phyloP scores from a whole-genome alignment of 2,113 vertebrate species.

The Paracanthobrama guichenoti region DNA sequence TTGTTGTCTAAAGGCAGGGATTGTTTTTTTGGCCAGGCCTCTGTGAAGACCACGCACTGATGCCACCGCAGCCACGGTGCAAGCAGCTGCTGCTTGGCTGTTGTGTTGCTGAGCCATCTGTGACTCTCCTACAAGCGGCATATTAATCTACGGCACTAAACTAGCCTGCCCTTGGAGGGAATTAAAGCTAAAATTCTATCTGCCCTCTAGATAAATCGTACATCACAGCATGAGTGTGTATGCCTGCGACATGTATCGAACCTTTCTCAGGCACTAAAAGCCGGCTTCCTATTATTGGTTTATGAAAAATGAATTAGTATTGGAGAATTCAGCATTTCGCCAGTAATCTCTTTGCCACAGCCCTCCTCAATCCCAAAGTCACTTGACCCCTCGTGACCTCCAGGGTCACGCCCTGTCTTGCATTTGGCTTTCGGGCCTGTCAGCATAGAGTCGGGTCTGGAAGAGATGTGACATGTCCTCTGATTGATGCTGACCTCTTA shows the following conservation, averaged over 20 bases:
- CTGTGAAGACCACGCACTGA: slow-evolving; percentile 19
- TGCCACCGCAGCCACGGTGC: slow-evolving; percentile 26
- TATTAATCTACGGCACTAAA: slow-evolving; percentile 44
- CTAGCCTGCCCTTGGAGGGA: slow-evolving; percentile 45
- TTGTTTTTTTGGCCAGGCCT: slow-evolving; percentile 32
- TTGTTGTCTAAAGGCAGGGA: neutral
- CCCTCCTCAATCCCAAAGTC: slow-evolving; percentile 5
- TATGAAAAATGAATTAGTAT: slow-evolving; percentile 23
- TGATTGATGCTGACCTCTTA: slow-evolving; percentile 41
- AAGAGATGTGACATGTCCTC: slow-evolving; percentile 38
- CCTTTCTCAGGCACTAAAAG: slow-evolving; percentile 4
- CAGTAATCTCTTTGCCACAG: slow-evolving; percentile 14
- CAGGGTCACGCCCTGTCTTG: slow-evolving; percentile 1
- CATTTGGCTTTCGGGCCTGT: slow-evolving; percentile 33
- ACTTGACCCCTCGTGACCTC: slow-evolving; percentile 44
- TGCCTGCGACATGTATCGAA: slow-evolving; percentile 24
- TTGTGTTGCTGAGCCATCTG: slow-evolving; percentile 36
- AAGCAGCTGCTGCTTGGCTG: slow-evolving; percentile 45
- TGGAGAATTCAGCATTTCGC: neutral
- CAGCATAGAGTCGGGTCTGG: slow-evolving; percentile 3
- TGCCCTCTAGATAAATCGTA: slow-evolving; percentile 11
- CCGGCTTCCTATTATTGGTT: slow-evolving; percentile 6
- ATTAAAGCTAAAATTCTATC: slow-evolving; percentile 33
- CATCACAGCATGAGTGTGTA: neutral
- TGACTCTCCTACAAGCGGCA: slow-evolving; percentile 35